Percentiles rank a stretch among this genome's conserved stretches.
phyloP scores from a whole-genome alignment of 2,888 invertebrate genomes.

The Apotomis betuletana region DNA sequence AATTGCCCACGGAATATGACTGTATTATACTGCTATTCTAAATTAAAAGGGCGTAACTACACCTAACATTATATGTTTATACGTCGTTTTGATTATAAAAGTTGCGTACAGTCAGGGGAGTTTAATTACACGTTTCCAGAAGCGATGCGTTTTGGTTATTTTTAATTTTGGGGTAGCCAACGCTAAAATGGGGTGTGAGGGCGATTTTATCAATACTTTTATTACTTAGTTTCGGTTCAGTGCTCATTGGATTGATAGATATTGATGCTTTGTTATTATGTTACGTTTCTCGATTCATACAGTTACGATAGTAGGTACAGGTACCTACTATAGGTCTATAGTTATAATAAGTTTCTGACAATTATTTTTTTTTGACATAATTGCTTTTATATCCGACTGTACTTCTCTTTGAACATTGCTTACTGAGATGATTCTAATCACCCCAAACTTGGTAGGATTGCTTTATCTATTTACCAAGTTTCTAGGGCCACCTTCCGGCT shows the following conservation, averaged over 20 bases:
- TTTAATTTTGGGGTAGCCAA: conserved; percentile 34
- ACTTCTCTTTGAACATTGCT: no score
- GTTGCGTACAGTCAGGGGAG: conserved; percentile 3
- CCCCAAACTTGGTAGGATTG: no score
- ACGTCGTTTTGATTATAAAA: conserved; percentile 7
- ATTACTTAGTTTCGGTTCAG: conserved; percentile 14
- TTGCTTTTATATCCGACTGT: no score
- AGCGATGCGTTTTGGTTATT: conserved; percentile 25
- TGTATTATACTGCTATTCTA: not conserved
- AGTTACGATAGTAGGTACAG: conserved; percentile 8
- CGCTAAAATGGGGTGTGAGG: conserved; percentile 17
- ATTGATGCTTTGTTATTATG: not conserved
- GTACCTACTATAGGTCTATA: no score
- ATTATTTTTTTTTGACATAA: no score
- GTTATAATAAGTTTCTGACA: no score
- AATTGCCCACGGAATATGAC: no score
- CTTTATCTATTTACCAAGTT: no score
- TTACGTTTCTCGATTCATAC: not conserved
- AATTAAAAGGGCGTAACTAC: not conserved
- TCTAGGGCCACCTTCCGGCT: no score
- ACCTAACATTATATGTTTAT: not conserved
- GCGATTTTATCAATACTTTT: conserved; percentile 29
- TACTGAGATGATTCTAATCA: no score
- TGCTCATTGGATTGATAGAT: conserved; percentile 15
- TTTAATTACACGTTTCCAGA: conserved; percentile 29